Conservation (phyloP, 1,140 invertebrate species). For the Drosophila nigrodunni region DNA sequence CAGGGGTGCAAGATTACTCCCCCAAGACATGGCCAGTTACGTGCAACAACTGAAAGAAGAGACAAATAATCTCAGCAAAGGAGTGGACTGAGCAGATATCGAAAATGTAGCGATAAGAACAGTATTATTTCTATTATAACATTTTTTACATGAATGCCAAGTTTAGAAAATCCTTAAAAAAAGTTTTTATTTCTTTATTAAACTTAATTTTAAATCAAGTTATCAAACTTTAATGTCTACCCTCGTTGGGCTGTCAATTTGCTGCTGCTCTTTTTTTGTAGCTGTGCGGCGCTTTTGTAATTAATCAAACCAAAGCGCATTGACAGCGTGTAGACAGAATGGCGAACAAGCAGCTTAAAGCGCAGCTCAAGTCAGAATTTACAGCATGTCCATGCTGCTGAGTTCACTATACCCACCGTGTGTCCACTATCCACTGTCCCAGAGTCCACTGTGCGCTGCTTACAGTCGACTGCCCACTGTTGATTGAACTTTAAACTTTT, state of each 20-base stretch:
- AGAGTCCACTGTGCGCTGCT: conserved; percentile 3
- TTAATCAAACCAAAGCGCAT: conserved; percentile 78
- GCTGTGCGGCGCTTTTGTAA: conserved; percentile 70
- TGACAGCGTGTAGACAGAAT: conserved; percentile 77
- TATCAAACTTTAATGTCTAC: conserved; percentile 19
- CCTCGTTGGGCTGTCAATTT: conserved; percentile 39
- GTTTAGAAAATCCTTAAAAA: too few relatives aligned
- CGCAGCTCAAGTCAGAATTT: conserved; percentile 15
- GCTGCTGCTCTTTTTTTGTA: conserved; percentile 48
- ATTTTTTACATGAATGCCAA: too few relatives aligned
- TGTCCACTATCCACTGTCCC: conserved; percentile 25
- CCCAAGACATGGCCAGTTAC: conserved; percentile 14
- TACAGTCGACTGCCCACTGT: conserved; percentile 5
- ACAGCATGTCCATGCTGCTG: conserved; percentile 22
- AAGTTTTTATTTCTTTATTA: too few relatives aligned
- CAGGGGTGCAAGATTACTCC: conserved; percentile 43
- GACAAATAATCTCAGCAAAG: neutral
- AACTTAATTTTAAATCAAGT: neutral
- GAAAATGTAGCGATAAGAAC: neutral
- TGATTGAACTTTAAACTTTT: conserved; percentile 75
- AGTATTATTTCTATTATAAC: too few relatives aligned
- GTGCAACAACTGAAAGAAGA: neutral
- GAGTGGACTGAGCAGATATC: neutral
- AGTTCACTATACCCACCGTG: conserved; percentile 1
- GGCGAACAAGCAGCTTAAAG: conserved; percentile 53